phyloP scores from a whole-genome alignment of 2,888 invertebrate species.

The Eupithecia subumbrata region DNA sequence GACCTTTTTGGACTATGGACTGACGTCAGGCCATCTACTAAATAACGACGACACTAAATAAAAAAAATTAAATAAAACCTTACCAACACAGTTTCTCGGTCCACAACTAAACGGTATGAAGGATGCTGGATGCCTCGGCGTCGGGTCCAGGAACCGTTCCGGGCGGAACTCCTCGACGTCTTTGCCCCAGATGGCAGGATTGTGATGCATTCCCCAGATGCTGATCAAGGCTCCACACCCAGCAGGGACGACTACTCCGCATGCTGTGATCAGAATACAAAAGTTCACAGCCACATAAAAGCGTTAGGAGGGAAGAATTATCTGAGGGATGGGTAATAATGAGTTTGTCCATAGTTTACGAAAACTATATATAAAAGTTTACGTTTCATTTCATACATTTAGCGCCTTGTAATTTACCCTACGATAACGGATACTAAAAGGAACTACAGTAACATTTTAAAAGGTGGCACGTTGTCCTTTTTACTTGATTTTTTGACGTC shows the following conservation, averaged over 20 bases:
- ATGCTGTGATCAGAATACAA: background rate
- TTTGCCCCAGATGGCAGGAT: conserved; percentile 55
- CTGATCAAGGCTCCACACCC: conserved; percentile 7
- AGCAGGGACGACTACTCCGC: background rate
- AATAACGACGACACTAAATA: background rate
- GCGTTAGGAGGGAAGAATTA: background rate
- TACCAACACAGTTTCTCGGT: conserved; percentile 58
- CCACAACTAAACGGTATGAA: conserved; percentile 58
- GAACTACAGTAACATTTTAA: too few species aligned
- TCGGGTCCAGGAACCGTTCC: conserved; percentile 53
- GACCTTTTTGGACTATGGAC: background rate
- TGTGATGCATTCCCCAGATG: conserved; percentile 6
- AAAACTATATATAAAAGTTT: too few species aligned
- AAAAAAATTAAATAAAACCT: background rate
- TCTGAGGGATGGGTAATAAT: too few species aligned
- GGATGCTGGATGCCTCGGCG: conserved; percentile 48
- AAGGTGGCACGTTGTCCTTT: too few species aligned
- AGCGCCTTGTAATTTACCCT: too few species aligned
- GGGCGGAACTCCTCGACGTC: conserved; percentile 56
- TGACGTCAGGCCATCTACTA: background rate
- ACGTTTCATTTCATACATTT: too few species aligned
- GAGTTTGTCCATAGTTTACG: too few species aligned
- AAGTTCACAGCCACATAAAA: background rate
- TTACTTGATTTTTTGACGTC: too few species aligned
- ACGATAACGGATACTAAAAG: too few species aligned